A percentile compares a stretch with the other conserved stretches of the same genome.
These are phyloP conservation scores for Myotis myotis DNA, from an alignment of 2,797 vertebrate species.

Conservation along the genomic window DNA sequence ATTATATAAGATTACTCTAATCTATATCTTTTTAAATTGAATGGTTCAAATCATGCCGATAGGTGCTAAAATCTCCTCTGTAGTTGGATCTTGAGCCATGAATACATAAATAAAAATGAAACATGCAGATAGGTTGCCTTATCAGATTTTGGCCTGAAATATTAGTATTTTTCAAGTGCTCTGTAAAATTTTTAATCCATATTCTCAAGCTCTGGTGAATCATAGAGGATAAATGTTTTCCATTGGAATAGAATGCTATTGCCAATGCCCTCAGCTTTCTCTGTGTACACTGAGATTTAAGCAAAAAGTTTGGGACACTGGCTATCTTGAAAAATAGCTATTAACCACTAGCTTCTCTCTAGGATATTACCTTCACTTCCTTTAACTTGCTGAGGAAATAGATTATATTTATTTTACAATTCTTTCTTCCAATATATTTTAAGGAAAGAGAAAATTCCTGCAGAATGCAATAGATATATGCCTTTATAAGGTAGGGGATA, in stretches of 20 bases:
- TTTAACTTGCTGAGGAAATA: slow-evolving; percentile 42
- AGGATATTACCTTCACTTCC: neutral
- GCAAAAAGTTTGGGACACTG: neutral
- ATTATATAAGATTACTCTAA: neutral
- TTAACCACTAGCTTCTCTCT: neutral
- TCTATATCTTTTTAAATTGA: neutral
- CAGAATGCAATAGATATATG: slow-evolving; percentile 48
- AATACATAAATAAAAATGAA: neutral
- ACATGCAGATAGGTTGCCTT: neutral
- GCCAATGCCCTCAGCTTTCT: neutral
- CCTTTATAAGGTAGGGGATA: slow-evolving; percentile 45
- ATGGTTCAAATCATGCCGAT: neutral
- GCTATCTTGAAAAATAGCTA: neutral
- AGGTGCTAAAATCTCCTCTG: neutral
- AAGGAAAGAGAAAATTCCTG: slow-evolving; percentile 52
- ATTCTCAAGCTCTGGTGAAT: neutral
- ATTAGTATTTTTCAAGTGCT: neutral
- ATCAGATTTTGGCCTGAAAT: neutral
- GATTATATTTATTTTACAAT: neutral
- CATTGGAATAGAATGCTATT: neutral
- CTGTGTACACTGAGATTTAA: neutral
- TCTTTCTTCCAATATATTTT: slow-evolving; percentile 51
- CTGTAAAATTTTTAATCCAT: neutral
- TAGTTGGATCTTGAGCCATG: neutral
- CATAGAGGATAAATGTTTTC: neutral